Percentiles rank a stretch among this genome's conserved stretches.
Evolutionary conservation across 1,140 invertebrate genomes (phyloP).

Genomic region (Cyclina sinensis): DNA sequence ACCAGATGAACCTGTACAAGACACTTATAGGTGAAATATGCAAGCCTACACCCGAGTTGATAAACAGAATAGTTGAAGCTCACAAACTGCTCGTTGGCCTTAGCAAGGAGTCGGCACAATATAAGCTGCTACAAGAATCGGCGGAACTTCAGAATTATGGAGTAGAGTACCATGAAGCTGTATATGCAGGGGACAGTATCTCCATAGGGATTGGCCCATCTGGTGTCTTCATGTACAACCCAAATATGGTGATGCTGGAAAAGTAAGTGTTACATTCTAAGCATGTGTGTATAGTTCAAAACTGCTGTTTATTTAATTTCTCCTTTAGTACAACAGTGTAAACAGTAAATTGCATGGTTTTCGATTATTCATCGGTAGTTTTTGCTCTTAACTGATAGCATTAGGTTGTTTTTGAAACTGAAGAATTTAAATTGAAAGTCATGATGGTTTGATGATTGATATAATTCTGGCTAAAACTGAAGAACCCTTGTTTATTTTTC

Average conservation of each 20-base stretch:
- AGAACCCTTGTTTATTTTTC: slow-evolving; percentile 79
- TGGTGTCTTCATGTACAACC: slow-evolving; percentile 91
- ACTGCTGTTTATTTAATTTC: too few species aligned
- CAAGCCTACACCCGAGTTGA: slow-evolving; percentile 68
- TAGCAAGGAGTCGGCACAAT: slow-evolving; percentile 90
- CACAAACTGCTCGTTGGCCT: slow-evolving; percentile 85
- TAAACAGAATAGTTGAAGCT: slow-evolving; percentile 73
- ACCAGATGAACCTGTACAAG: slow-evolving; percentile 73
- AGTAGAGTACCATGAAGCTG: slow-evolving; percentile 93
- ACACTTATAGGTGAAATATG: slow-evolving; percentile 64
- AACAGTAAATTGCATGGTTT: too few species aligned
- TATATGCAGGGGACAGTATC: slow-evolving; percentile 82
- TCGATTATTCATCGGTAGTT: too few species aligned
- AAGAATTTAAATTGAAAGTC: too few species aligned
- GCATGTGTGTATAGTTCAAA: too few species aligned
- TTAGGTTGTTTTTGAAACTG: too few species aligned
- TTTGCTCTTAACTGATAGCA: too few species aligned
- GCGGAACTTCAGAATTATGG: slow-evolving; percentile 93
- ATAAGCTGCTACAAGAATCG: slow-evolving; percentile 93
- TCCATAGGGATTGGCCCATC: slow-evolving; percentile 93
- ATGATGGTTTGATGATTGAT: too few species aligned
- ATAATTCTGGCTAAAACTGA: too few species aligned
- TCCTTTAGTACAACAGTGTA: too few species aligned
- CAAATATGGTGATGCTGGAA: slow-evolving; percentile 74
- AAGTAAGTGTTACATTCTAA: slow-evolving; percentile 75